Conservation (phyloP, 2,113 vertebrate genomes). For the Nyctibius bracteatus region DNA sequence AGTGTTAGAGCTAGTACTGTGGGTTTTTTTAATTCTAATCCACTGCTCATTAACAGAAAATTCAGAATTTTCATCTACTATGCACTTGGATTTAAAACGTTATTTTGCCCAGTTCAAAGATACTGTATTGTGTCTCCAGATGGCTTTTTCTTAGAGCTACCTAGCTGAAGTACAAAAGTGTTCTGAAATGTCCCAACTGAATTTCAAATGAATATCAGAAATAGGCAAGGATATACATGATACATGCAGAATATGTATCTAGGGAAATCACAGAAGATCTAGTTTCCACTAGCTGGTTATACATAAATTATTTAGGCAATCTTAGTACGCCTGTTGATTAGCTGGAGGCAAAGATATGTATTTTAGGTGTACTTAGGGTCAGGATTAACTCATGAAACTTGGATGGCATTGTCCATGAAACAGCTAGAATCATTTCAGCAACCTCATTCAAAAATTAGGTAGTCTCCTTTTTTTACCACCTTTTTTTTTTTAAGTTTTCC, state of each 20-base stretch:
- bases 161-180: slow-evolving; percentile 35
- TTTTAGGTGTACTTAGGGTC: slow-evolving; percentile 40
- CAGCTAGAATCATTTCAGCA: neutral
- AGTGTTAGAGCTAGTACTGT: neutral
- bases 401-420: neutral
- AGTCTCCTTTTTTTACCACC: neutral
- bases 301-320: slow-evolving; percentile 62
- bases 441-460: neutral
- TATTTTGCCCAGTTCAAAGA: slow-evolving; percentile 11
- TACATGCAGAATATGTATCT: slow-evolving; percentile 43
- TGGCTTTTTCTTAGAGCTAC: slow-evolving; percentile 38
- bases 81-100: neutral
- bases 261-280: slow-evolving; percentile 63
- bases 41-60: neutral
- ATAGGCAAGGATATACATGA: slow-evolving; percentile 59
- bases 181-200: slow-evolving; percentile 54
- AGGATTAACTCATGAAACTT: slow-evolving; percentile 44
- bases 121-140: neutral
- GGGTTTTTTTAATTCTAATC: neutral
- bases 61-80: neutral
- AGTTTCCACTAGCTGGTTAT: slow-evolving; percentile 51
- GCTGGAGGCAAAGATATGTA: slow-evolving; percentile 50
- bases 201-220: slow-evolving; percentile 63
- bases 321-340: slow-evolving; percentile 53
- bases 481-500: neutral